Base-by-base conservation (phyloP, 2,888 invertebrate genomes). In the Rotaria magnacalcarata region DNA sequence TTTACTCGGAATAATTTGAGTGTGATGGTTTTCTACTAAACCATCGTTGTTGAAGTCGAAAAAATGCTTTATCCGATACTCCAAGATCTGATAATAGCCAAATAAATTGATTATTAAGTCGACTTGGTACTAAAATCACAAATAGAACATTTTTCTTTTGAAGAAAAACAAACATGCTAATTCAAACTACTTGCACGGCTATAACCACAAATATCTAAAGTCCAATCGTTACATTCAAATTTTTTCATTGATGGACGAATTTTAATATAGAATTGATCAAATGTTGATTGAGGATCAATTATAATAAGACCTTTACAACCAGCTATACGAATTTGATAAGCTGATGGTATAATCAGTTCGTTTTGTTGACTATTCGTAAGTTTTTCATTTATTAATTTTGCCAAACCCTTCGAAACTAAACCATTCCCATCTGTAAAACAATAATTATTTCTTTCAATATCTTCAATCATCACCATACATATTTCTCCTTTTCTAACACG, bases 371-470 rank as follows among this genome's bases (percentile, higher is more conserved):
- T 80, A 43, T 85, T 41, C 21, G 47, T 14, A 8, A 47, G 50
- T 60, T 50, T 84, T 60, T 84, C 43, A 11, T 24, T 0, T 8
- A 80, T 80, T 47, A 80, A 47, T 80, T 80, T 43, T 11, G 80
- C 80, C 47, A 80, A 47, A n/a, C 80, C 80, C 47, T 80, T 80
- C 24, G 80, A 80, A 43, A 80, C n/a, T 47, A 80, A n/a, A 80
- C 80, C 80, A n/a, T n/a, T 24, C 24, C 87, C 87, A 85, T 87
- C 87, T 24, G 87, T 85, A 67, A 87, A 87, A 74, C 87, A 87
- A 84, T 86, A 85, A 8, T 60, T 84, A 84, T 85, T 85, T 7
- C 54, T 85, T 50, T 84, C 52, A 14, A 87, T 75, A 60, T 87
- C 87, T 1, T 85, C 56, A 50, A 86, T 86, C 84, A 86, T 84